These are phyloP conservation scores for Xanthia icteritia DNA, from an alignment of 2,888 invertebrate genomes.

Conservation along the genomic window DNA sequence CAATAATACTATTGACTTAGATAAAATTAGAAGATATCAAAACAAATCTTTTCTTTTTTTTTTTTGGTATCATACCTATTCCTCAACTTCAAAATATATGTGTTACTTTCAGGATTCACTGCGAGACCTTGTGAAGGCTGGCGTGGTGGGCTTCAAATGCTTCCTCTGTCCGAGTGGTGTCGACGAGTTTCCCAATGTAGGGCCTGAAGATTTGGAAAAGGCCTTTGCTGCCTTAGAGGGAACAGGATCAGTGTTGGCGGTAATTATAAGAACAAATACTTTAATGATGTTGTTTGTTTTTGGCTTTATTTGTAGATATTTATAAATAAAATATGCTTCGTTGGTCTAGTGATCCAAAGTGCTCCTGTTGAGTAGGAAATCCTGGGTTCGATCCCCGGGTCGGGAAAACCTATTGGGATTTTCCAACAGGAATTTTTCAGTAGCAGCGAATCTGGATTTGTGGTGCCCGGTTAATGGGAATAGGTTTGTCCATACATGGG, in stretches of 20 bases:
- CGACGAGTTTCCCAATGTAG: constrained; percentile 92
- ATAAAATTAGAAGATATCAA: neutral
- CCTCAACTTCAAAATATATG: neutral
- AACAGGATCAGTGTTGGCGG: constrained; percentile 92
- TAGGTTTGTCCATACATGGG: neutral
- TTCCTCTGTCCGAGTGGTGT: constrained; percentile 93
- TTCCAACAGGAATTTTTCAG: neutral
- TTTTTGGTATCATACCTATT: neutral
- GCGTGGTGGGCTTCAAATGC: constrained; percentile 94
- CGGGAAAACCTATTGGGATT: neutral
- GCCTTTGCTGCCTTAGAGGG: constrained; percentile 91
- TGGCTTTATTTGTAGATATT: neutral
- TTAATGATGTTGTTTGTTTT: neutral
- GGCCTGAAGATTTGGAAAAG: constrained; percentile 88
- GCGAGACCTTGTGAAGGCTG: constrained; percentile 90
- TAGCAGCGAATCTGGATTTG: neutral
- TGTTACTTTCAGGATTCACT: constrained; percentile 87
- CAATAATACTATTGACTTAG: neutral
- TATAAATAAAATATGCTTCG: neutral
- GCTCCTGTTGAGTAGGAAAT: neutral
- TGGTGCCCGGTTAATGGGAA: neutral
- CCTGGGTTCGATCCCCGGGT: neutral
- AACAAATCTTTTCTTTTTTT: neutral
- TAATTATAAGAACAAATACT: constrained; percentile 73
- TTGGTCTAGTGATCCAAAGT: neutral